These are phyloP conservation scores for Patella depressa DNA, from an alignment of 2,888 invertebrate species.

Conservation along the genomic window DNA sequence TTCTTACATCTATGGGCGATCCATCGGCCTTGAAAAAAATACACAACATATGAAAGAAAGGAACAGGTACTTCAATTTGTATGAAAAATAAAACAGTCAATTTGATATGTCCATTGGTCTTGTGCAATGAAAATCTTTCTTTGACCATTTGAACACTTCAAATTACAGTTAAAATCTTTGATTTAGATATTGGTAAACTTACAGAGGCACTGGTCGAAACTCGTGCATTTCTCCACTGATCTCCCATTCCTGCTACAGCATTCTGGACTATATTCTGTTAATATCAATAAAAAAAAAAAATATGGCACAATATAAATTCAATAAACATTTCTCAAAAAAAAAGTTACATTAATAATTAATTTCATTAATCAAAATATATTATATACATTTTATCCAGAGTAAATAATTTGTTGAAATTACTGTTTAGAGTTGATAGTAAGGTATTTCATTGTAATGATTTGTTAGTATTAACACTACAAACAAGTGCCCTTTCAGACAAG, in stretches of 20 bases:
- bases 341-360: too few species aligned
- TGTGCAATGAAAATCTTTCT: too few species aligned
- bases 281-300: slow-evolving; percentile 10
- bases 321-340: too few species aligned
- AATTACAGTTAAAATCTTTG: neutral
- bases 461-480: too few species aligned
- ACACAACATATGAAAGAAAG: slow-evolving; percentile 3
- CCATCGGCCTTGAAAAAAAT: slow-evolving; percentile 64
- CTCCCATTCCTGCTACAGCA: slow-evolving; percentile 69
- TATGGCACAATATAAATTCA: neutral
- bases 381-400: too few species aligned
- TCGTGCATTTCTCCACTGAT: slow-evolving; percentile 69
- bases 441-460: too few species aligned
- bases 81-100: neutral
- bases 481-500: too few species aligned
- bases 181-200: slow-evolving; percentile 28
- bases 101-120: neutral
- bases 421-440: too few species aligned
- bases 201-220: slow-evolving; percentile 68
- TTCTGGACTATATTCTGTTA: slow-evolving; percentile 70
- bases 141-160: too few species aligned
- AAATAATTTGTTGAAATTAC: too few species aligned
- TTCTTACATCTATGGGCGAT: slow-evolving; percentile 71
- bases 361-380: too few species aligned
- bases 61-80: neutral